Evolutionary conservation across 1,140 invertebrate species (phyloP).

Genomic region (Coptotermes formosanus): DNA sequence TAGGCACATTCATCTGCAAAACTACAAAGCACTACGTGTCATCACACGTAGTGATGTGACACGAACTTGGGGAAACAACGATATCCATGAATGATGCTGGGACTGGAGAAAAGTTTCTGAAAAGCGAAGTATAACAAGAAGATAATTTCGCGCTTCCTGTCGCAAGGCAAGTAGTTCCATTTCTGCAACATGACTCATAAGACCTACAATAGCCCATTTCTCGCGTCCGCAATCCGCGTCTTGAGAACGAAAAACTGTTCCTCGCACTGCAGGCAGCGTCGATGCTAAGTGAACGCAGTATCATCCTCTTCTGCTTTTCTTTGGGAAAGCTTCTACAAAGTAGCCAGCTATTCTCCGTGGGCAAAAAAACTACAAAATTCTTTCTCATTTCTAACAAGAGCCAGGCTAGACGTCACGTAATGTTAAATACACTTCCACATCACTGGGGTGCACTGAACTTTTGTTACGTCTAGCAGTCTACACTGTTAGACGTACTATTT

Average conservation of each 20-base stretch:
- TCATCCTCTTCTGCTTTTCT: background rate
- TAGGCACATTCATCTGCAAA: too few species aligned
- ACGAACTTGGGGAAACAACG: too few species aligned
- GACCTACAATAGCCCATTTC: background rate
- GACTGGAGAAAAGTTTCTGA: background rate
- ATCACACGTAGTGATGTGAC: too few species aligned
- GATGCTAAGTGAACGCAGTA: background rate
- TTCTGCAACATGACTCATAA: background rate
- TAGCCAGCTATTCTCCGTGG: background rate
- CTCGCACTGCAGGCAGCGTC: background rate
- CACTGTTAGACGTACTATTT: too few species aligned
- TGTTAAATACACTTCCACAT: background rate
- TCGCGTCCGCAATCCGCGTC: background rate
- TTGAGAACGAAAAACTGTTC: background rate
- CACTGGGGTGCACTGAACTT: background rate
- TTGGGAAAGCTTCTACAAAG: background rate
- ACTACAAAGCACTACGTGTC: too few species aligned
- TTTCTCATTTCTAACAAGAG: background rate
- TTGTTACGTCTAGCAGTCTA: too few species aligned
- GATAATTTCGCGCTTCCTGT: background rate
- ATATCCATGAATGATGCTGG: background rate
- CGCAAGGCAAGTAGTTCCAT: background rate
- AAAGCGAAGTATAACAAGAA: background rate
- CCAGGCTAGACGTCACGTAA: background rate
- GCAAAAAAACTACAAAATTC: background rate